Evolutionary conservation across 2,797 vertebrate genomes (phyloP), one percentile per base, ranked within the genome.

Genomic region (Argyrosomus regius): DNA sequence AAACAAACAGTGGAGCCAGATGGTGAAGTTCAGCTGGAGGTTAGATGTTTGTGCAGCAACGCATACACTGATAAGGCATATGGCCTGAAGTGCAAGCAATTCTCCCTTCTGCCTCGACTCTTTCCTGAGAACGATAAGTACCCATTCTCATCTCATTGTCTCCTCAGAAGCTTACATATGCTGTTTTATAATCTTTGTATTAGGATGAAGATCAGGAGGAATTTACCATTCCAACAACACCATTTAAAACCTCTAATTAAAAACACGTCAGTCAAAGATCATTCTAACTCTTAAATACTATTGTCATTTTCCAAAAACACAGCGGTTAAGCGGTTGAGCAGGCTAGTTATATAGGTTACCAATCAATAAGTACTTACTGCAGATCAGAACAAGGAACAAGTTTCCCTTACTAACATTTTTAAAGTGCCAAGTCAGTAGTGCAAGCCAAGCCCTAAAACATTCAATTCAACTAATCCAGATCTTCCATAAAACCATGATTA

Each of bases 381-480:
- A 57, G 39, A 75, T 74, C 26, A 68, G 43, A 84, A 67, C 5
- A 1, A 81, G 48, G 49, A 39, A 56, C n/a, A 22, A 57, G 39
- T 57, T 70, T 71, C 48, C 4, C 65, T 69, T n/a, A 12, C 52
- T 60, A 28, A 57, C 31, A 13, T 53, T n/a, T 60, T 56, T 72
- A 17, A 24, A 48, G 70, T 64, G 76, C 79, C 43, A 75, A 68
- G 75, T 80, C 73, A 86, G 74, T 74, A 59, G 62, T 75, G 85
- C 83, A 88, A 91, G 90, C 89, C 69, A 87, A 87, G 87, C 87
- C 76, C 72, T 60, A 41, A 82, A 85, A 83, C 65, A 65, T 68
- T 78, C 6, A 50, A 81, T 85, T 93, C 89, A 92, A 83, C 89
- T 78, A 91, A 90, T 90, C 89, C 82, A 76, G 89, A 83, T 84